A percentile compares a stretch with the other conserved stretches of the same genome.
These are phyloP conservation scores for Rosalia funebris DNA, from an alignment of 2,888 invertebrate genomes.

Conservation along the genomic window DNA sequence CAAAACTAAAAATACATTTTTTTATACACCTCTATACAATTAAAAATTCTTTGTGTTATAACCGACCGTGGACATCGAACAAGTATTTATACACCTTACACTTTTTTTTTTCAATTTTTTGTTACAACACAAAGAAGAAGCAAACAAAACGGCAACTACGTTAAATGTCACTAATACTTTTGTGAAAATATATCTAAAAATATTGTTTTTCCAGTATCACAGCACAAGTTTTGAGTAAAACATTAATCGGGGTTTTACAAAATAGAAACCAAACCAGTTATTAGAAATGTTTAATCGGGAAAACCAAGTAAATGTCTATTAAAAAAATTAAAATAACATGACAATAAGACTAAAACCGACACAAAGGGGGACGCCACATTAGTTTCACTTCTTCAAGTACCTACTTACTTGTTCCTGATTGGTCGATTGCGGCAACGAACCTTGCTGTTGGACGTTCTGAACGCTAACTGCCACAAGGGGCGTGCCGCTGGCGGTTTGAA, in stretches of 20 bases:
- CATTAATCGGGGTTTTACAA: slow-evolving; percentile 12
- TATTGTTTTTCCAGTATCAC: slow-evolving; percentile 48
- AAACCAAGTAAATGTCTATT: slow-evolving; percentile 4
- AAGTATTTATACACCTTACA: not conserved
- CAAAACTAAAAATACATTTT: slow-evolving; percentile 28
- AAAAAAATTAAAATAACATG: not conserved
- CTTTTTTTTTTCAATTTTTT: not conserved
- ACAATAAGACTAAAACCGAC: slow-evolving; percentile 14
- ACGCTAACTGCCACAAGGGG: slow-evolving; percentile 70
- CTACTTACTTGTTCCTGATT: slow-evolving; percentile 59
- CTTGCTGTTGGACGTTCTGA: slow-evolving; percentile 58
- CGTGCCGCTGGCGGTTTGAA: slow-evolving; percentile 64
- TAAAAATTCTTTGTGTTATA: slow-evolving; percentile 1
- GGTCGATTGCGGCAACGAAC: slow-evolving; percentile 46
- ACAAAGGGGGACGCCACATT: slow-evolving; percentile 23
- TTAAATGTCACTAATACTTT: slow-evolving; percentile 26
- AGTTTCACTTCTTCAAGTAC: slow-evolving; percentile 56
- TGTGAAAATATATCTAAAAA: slow-evolving; percentile 42
- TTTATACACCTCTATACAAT: slow-evolving; percentile 24
- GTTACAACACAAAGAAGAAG: slow-evolving; percentile 26
- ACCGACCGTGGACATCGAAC: not conserved
- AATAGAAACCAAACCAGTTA: slow-evolving; percentile 8
- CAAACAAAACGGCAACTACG: slow-evolving; percentile 23
- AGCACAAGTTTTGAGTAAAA: slow-evolving; percentile 39
- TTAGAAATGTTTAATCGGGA: not conserved